Conservation (phyloP, 2,888 invertebrate species). For the Dendrolimus houi region DNA sequence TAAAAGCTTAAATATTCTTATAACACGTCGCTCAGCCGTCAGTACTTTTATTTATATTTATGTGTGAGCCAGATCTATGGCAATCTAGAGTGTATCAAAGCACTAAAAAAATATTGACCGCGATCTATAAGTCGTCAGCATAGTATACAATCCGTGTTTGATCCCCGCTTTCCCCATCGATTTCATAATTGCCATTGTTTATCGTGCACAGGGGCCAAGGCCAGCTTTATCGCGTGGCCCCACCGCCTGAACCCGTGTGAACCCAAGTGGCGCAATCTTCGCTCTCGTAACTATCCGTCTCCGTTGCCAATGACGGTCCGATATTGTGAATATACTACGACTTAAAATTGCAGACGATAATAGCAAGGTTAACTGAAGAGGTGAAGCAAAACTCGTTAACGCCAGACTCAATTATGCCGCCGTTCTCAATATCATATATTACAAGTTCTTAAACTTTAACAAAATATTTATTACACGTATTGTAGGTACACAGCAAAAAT, state of each 20-base stretch:
- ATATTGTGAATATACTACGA: neutral
- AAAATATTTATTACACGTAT: too few species aligned
- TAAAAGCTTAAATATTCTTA: too few species aligned
- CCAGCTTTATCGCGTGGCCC: conserved; percentile 34
- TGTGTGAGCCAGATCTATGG: too few species aligned
- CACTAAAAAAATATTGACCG: conserved; percentile 13
- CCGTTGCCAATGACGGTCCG: neutral
- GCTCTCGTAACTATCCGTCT: conserved; percentile 7
- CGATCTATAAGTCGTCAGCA: conserved; percentile 11
- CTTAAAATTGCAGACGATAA: neutral
- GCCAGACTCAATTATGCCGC: too few species aligned
- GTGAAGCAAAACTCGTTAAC: too few species aligned
- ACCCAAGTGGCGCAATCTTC: conserved; percentile 17
- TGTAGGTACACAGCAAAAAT: too few species aligned
- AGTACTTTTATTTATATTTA: too few species aligned
- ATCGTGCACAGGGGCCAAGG: conserved; percentile 53
- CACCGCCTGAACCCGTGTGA: conserved; percentile 38
- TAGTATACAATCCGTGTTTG: conserved; percentile 4
- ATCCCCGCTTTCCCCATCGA: conserved; percentile 26
- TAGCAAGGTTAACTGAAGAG: too few species aligned
- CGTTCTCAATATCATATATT: too few species aligned
- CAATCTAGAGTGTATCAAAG: too few species aligned
- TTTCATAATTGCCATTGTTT: conserved; percentile 54
- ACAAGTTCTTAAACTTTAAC: too few species aligned
- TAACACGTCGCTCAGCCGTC: too few species aligned